Conservation (phyloP, 2,888 invertebrate genomes). For the Polymixis lichenea region DNA sequence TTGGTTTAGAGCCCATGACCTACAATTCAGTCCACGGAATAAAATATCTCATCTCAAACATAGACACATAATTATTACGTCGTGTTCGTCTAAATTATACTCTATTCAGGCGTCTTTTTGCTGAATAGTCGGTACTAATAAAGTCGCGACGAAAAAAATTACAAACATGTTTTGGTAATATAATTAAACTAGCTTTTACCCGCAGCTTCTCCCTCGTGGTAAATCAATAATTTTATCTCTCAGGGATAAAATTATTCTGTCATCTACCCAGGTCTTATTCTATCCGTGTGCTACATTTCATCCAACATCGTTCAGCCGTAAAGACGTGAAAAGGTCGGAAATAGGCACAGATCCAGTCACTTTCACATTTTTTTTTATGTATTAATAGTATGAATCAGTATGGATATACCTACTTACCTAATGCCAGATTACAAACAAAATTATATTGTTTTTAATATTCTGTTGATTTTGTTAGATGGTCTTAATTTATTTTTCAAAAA, state of each 20-base stretch:
- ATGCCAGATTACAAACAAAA: background rate
- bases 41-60: constrained; percentile 17
- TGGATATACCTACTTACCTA: too few relatives aligned
- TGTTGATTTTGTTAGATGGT: background rate
- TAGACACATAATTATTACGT: constrained; percentile 26
- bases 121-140: constrained; percentile 41
- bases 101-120: constrained; percentile 33
- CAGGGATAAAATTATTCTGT: too few relatives aligned
- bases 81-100: constrained; percentile 37
- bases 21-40: background rate
- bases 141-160: constrained; percentile 23
- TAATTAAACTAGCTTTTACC: constrained; percentile 1
- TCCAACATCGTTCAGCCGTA: background rate
- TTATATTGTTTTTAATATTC: background rate
- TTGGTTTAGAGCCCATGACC: background rate
- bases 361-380: too few relatives aligned
- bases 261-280: too few relatives aligned
- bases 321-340: background rate
- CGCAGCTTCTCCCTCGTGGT: background rate
- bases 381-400: too few relatives aligned
- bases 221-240: too few relatives aligned
- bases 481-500: background rate
- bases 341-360: too few relatives aligned
- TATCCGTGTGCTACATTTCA: background rate
- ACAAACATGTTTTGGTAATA: constrained; percentile 19